Evolutionary conservation across 2,797 vertebrate species (phyloP).

Genomic region (Lepus oiostolus): DNA sequence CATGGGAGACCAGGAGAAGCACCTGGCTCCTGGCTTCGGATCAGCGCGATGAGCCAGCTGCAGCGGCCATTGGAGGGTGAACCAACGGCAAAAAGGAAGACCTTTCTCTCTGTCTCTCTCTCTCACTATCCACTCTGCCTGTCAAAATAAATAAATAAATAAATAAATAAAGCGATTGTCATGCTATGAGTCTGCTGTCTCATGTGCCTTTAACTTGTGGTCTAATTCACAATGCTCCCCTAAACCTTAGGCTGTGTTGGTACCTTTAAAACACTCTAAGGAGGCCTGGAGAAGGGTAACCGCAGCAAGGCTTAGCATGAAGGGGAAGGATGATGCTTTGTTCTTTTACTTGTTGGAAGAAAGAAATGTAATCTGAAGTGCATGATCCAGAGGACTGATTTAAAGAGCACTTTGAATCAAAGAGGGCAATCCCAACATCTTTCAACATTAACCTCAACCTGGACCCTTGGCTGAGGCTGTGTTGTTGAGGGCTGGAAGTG

Average conservation of each 20-base stretch:
- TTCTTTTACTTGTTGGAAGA: not conserved
- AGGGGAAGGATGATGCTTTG: not conserved
- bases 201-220: not conserved
- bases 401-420: not conserved
- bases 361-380: conserved; percentile 12
- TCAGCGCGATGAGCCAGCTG: too few species aligned
- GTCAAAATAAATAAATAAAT: too few species aligned
- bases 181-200: too few species aligned
- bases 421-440: not conserved
- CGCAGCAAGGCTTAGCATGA: not conserved
- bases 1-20: too few species aligned
- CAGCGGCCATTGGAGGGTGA: too few species aligned
- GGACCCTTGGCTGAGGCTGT: not conserved
- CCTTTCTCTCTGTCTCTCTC: too few species aligned
- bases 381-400: not conserved
- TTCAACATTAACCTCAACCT: not conserved
- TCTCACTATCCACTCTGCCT: too few species aligned
- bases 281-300: not conserved
- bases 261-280: not conserved
- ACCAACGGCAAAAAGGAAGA: too few species aligned
- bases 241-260: not conserved
- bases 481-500: not conserved
- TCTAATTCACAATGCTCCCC: not conserved
- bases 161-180: too few species aligned
- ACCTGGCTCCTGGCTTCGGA: too few species aligned